Evolutionary conservation across 2,888 invertebrate genomes (phyloP), one percentile per base, ranked within the genome.

Genomic region (Chaetoderma sp.): DNA sequence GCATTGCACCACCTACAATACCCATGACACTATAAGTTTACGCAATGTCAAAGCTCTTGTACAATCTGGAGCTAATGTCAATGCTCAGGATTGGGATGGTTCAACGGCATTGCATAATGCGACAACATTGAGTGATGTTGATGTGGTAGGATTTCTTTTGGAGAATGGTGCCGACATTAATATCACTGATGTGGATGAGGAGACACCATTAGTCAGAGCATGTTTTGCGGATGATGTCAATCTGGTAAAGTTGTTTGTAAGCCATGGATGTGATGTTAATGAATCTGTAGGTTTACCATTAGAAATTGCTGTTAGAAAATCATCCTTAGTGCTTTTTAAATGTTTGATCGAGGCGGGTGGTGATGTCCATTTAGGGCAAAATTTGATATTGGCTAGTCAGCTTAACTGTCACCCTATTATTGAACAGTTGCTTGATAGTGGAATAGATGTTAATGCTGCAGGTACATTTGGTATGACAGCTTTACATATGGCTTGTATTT

Each of bases 1-100:
- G n/a, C 71, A 71, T 33, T 69, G 55, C 54, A 69, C 69, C 16
- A 67, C 69, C 49, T 42, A 63, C 30, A 62, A 69, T 28, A 63
- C 56, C 10, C 10, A 49, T 18, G 62, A 65, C 1, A n/a, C n/a
- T n/a, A n/a, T n/a, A n/a, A 71, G 69, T 54, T 13, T 57, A n/a
- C 63, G 63, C 16, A 59, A 67, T 30, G 69, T 69, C 21, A 61
- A 63, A 10, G 30, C 63, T 6, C 30, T 71, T 10, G 47, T 67
- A 18, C 57, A 55, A n/a, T 42, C 56, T 10, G 68, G 50, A 16
- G 50, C 64, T n/a, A 27, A 61, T 60, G 47, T 60, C 25, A 60
- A 60, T n/a, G 28, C 44, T 27, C 54, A 65, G 45, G 67, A 71
- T 36, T 42, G 30, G 10, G 60, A 59, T 18, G 69, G 71, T 8